phyloP scores from a whole-genome alignment of 1,140 invertebrate genomes.

The Euschistus heros region DNA sequence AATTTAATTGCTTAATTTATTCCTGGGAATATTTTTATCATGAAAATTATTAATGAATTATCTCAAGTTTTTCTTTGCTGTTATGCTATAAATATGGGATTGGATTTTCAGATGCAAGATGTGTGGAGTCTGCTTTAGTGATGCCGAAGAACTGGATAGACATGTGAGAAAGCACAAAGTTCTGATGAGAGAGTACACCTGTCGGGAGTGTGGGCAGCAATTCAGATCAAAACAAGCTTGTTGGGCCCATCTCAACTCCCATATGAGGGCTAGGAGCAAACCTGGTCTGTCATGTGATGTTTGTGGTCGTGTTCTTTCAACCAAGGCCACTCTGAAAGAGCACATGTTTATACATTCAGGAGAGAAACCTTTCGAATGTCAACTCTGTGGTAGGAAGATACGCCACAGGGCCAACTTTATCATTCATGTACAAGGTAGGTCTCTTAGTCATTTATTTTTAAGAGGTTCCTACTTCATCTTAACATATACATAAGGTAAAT shows the following conservation, averaged over 20 bases:
- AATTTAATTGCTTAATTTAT: not conserved
- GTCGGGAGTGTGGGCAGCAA: slow-evolving; percentile 19
- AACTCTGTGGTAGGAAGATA: slow-evolving; percentile 41
- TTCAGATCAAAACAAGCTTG: slow-evolving; percentile 20
- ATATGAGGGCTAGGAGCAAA: slow-evolving; percentile 9
- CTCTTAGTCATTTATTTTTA: no score
- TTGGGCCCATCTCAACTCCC: slow-evolving; percentile 24
- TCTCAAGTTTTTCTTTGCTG: not conserved
- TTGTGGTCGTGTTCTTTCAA: slow-evolving; percentile 38
- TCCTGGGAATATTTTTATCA: not conserved
- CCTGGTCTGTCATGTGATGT: slow-evolving; percentile 34
- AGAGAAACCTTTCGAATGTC: slow-evolving; percentile 47
- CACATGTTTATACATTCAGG: slow-evolving; percentile 49
- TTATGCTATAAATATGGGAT: not conserved
- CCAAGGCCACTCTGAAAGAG: slow-evolving; percentile 34
- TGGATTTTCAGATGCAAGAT: slow-evolving; percentile 13
- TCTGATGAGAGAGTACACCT: slow-evolving; percentile 19
- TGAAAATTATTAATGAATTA: not conserved
- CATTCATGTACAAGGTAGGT: slow-evolving; percentile 24
- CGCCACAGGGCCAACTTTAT: slow-evolving; percentile 32
- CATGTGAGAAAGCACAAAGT: slow-evolving; percentile 20
- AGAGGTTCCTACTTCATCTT: no score
- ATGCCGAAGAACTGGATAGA: slow-evolving; percentile 18
- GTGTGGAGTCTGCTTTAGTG: slow-evolving; percentile 10
- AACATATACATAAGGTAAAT: no score